These are phyloP conservation scores for Bradysia coprophila DNA, from an alignment of 1,140 invertebrate species.

Conservation along the genomic window DNA sequence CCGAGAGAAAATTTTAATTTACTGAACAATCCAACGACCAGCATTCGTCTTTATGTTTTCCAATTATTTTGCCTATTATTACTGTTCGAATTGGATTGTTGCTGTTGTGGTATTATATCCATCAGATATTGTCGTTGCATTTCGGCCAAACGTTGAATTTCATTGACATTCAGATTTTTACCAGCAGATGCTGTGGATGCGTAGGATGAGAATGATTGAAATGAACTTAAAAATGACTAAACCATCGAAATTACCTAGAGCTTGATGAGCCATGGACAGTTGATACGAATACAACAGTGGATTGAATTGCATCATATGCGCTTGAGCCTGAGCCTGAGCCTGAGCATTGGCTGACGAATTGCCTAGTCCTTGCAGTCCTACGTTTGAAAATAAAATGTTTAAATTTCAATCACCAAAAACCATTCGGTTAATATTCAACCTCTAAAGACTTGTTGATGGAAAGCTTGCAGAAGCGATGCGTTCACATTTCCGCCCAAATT, in stretches of 20 bases:
- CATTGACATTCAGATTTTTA: constrained; percentile 38
- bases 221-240: no score
- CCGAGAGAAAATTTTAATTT: no score
- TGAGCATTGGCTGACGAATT: constrained; percentile 20
- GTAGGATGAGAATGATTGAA: no score
- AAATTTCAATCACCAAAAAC: neutral
- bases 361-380: constrained; percentile 12
- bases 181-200: constrained; percentile 22
- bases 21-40: no score
- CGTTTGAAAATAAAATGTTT: neutral
- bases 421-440: constrained; percentile 25
- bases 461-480: constrained; percentile 59
- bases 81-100: constrained; percentile 12
- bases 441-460: constrained; percentile 58
- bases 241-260: constrained; percentile 29
- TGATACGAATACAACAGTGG: constrained; percentile 73
- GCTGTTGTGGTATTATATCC: constrained; percentile 75
- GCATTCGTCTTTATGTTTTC: constrained; percentile 24
- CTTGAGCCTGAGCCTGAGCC: constrained; percentile 38
- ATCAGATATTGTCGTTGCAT: constrained; percentile 88
- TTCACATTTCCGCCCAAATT: constrained; percentile 25
- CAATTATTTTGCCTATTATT: constrained; percentile 23
- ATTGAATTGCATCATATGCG: constrained; percentile 69
- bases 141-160: constrained; percentile 67
- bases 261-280: constrained; percentile 60